Base-by-base conservation (phyloP, 2,113 vertebrate genomes). In the Lichenostomus cassidix region DNA sequence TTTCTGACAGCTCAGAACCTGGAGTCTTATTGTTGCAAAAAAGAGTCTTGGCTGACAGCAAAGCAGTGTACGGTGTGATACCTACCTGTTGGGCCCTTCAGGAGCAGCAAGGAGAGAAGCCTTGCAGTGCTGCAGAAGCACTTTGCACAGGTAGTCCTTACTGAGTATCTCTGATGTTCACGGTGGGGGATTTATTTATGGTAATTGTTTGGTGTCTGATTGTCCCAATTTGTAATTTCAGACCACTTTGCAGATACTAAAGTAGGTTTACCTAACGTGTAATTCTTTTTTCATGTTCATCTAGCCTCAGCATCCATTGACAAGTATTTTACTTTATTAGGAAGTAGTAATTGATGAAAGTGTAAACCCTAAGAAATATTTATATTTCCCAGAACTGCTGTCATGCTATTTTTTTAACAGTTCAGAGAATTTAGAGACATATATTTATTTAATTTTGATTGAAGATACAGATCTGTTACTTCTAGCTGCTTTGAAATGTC, bases 31-130 rank as follows among this genome's bases (percentile, higher is more conserved):
- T 58, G 35, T 21, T 42, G 35, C 19, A 25, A 27, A 55, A 50
- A 55, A 5, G 13, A 33, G 47, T 23, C 76, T 52, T 79, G 52
- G 11, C 50, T 70, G 56, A 46, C 62, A 79, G 28, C 16, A 64
- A 37, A 87, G 60, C 42, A 22, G 12, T 2, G 1, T 35, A 22
- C 2, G 1, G 44, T 0, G 0, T 35, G 62, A 33, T 42, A 23
- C 53, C 27, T 33, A 24, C 44, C 41, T 79, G 19, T 67, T 94
- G 77, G 39, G 49, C 29, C 23, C 41, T 85, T 73, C 49, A 5
- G 50, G 46, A 33, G 35, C 35, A 74, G 31, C 28, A 49, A 69
- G 68, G 39, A 81, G 65, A 88, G 64, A 60, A 89, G 46, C n/a
- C 50, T 59, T 55, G 56, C 64, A 73, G 63, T 76, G 44, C 59